A percentile compares a stretch with the other conserved stretches of the same genome.
Conservation (phyloP, 2,797 vertebrate genomes). For the Malacoraja senta region DNA sequence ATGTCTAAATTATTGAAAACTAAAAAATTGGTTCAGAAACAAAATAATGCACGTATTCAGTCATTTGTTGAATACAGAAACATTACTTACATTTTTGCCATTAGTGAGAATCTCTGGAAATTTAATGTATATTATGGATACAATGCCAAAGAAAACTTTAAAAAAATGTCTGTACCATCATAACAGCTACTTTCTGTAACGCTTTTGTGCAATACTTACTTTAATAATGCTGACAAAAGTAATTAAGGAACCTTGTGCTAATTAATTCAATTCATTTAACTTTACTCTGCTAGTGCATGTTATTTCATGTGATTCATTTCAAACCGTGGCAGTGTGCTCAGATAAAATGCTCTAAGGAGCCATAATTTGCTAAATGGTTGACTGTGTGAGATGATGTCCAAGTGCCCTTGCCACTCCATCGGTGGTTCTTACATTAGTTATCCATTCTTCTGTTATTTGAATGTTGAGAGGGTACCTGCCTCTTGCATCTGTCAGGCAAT, state of each 20-base stretch:
- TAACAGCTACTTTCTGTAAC: neutral
- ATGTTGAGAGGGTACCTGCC: neutral
- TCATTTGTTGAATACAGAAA: neutral
- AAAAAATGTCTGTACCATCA: neutral
- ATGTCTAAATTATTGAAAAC: neutral
- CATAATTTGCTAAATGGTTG: too few relatives aligned
- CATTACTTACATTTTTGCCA: neutral
- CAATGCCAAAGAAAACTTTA: neutral
- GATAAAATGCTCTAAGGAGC: too few relatives aligned
- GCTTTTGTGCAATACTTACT: neutral
- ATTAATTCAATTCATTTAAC: neutral
- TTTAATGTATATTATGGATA: neutral
- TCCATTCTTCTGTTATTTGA: neutral
- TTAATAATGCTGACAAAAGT: neutral
- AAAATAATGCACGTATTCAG: neutral
- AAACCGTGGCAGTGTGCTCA: too few relatives aligned
- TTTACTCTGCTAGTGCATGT: too few relatives aligned
- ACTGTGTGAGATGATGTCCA: too few relatives aligned
- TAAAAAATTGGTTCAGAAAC: neutral
- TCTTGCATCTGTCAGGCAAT: neutral
- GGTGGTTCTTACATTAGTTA: too few relatives aligned
- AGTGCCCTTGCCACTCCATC: too few relatives aligned
- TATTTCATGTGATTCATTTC: too few relatives aligned
- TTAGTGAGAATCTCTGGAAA: neutral
- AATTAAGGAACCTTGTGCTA: neutral